These are phyloP conservation scores for Ophioninae sp. DNA, from an alignment of 2,888 invertebrate species.

Conservation along the genomic window DNA sequence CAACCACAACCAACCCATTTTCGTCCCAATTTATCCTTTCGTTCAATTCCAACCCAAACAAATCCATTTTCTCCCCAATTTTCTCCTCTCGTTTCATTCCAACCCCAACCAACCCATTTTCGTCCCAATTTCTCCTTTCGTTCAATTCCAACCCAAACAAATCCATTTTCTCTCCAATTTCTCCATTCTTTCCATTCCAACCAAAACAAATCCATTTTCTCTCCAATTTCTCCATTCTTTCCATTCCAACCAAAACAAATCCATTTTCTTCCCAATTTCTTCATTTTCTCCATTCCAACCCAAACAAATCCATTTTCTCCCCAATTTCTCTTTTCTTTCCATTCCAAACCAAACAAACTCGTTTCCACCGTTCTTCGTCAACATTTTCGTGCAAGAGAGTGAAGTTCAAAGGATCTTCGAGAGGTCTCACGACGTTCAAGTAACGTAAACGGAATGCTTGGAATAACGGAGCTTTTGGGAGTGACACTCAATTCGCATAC, in stretches of 20 bases:
- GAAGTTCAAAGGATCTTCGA: slow-evolving; percentile 49
- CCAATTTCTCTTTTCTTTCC: neutral
- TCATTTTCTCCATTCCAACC: neutral
- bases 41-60: no score
- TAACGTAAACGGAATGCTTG: slow-evolving; percentile 65
- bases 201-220: slow-evolving; percentile 8
- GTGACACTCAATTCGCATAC: slow-evolving; percentile 14
- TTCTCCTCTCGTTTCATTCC: no score
- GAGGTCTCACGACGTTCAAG: slow-evolving; percentile 58
- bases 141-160: no score
- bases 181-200: neutral
- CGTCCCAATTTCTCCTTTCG: no score
- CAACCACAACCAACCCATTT: no score
- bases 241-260: neutral
- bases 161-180: no score
- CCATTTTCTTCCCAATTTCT: neutral
- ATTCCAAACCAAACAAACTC: neutral
- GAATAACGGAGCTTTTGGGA: slow-evolving; percentile 18
- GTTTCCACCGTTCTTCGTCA: slow-evolving; percentile 4
- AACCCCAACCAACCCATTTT: no score
- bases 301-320: neutral
- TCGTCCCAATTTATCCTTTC: no score
- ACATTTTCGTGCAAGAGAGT: slow-evolving; percentile 8
- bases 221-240: neutral
- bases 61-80: no score